Evolutionary conservation across 2,113 vertebrate species (phyloP).

Genomic region (Myrmecobius fasciatus): DNA sequence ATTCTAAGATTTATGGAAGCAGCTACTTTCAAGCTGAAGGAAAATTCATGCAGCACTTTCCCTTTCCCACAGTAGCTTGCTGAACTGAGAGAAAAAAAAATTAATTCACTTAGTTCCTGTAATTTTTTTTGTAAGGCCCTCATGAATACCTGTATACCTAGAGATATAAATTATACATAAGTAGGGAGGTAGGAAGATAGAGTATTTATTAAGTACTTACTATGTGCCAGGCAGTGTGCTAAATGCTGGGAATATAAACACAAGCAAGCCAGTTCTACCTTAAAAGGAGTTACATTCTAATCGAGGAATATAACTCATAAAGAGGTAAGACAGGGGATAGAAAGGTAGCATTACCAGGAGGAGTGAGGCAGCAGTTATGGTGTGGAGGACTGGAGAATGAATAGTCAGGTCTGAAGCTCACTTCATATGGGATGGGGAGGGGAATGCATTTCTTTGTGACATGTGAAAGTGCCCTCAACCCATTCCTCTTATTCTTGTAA

Average conservation of each 20-base stretch:
- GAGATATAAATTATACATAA: neutral
- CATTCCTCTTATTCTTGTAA: conserved; percentile 66
- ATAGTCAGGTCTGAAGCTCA: neutral
- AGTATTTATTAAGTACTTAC: neutral
- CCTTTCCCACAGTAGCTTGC: conserved; percentile 34
- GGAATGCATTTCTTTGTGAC: neutral
- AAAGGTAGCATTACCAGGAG: neutral
- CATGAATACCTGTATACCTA: neutral
- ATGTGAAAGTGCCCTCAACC: conserved; percentile 4
- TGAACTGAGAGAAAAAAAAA: conserved; percentile 40
- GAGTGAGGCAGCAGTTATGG: neutral
- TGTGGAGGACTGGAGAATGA: neutral
- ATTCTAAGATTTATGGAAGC: conserved; percentile 54
- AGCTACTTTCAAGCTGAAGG: conserved; percentile 12
- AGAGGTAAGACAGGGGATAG: neutral
- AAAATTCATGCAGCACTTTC: conserved; percentile 18
- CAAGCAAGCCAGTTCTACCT: neutral
- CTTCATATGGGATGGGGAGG: neutral
- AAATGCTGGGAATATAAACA: neutral
- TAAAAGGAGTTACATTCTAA: neutral
- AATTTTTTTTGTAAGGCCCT: neutral
- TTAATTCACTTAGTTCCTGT: neutral
- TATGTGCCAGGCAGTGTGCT: neutral
- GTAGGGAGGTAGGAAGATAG: neutral
- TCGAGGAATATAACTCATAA: neutral